phyloP scores from a whole-genome alignment of 2,113 vertebrate species.

The Cyanistes caeruleus region DNA sequence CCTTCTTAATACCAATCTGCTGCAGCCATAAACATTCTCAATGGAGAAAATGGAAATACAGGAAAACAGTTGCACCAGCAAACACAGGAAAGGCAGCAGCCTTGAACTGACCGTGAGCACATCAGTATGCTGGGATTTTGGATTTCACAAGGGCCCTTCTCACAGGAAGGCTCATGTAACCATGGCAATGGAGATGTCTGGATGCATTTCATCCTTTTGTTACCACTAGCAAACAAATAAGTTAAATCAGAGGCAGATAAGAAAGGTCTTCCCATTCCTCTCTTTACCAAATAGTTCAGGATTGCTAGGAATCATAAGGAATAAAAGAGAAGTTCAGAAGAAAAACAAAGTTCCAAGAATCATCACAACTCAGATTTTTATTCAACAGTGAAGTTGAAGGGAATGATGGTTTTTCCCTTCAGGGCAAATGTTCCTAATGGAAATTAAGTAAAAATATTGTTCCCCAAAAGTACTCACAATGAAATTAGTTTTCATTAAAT shows the following conservation, averaged over 20 bases:
- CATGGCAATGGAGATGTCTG: background rate
- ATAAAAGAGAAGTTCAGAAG: conserved; percentile 19
- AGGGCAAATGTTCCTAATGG: conserved; percentile 67
- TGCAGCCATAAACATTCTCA: background rate
- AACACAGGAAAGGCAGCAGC: background rate
- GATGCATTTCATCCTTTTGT: background rate
- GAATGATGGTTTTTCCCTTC: conserved; percentile 48
- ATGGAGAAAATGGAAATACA: background rate
- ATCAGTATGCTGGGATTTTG: background rate
- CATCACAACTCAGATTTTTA: conserved; percentile 77
- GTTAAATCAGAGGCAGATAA: background rate
- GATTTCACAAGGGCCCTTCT: background rate
- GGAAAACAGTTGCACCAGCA: background rate
- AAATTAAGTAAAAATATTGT: conserved; percentile 77
- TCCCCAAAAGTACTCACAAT: conserved; percentile 71
- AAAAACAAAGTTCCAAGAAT: conserved; percentile 57
- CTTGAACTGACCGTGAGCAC: background rate
- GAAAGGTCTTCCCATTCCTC: background rate
- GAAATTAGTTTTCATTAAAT: conserved; percentile 81
- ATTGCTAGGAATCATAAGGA: background rate
- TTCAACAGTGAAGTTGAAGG: conserved; percentile 77
- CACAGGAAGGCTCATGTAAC: background rate
- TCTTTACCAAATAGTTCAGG: background rate
- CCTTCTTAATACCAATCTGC: background rate
- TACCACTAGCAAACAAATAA: background rate